Conservation (phyloP, 2,888 invertebrate species). For the Drosophila niveifrons region DNA sequence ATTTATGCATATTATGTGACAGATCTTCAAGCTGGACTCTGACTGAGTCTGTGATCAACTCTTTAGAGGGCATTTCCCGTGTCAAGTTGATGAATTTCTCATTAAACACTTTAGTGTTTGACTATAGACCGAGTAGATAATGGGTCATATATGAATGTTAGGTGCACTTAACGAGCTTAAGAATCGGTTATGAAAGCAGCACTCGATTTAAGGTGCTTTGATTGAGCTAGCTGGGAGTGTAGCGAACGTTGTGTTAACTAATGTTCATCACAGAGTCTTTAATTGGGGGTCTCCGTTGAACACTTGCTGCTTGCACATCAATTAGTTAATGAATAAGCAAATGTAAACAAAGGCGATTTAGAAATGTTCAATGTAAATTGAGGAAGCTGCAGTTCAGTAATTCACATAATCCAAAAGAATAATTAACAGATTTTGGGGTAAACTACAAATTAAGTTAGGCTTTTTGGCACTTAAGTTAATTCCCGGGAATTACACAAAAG, state of each 20-base stretch:
- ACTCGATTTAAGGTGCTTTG: slow-evolving; percentile 23
- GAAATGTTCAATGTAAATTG: slow-evolving; percentile 36
- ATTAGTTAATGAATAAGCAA: slow-evolving; percentile 47
- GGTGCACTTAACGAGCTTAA: slow-evolving; percentile 17
- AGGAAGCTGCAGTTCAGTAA: slow-evolving; percentile 20
- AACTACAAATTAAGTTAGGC: neutral
- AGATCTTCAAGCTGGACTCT: slow-evolving; percentile 28
- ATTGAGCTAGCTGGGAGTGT: slow-evolving; percentile 33
- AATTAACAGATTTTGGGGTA: slow-evolving; percentile 4
- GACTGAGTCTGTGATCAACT: neutral
- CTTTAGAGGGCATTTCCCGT: slow-evolving; percentile 67
- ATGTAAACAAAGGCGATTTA: slow-evolving; percentile 24
- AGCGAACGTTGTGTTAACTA: slow-evolving; percentile 35
- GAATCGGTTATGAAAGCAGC: slow-evolving; percentile 41
- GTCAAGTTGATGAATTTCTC: slow-evolving; percentile 53
- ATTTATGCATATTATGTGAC: slow-evolving; percentile 35
- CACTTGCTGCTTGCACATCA: slow-evolving; percentile 38
- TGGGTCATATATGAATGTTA: slow-evolving; percentile 20
- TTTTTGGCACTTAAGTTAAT: neutral
- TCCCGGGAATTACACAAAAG: neutral
- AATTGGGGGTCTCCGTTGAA: slow-evolving; percentile 44
- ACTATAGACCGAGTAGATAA: too few species aligned
- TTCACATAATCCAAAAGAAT: neutral
- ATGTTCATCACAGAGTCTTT: slow-evolving; percentile 26
- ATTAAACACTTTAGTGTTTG: slow-evolving; percentile 29